Conservation (phyloP, 2,888 invertebrate genomes). For the Scotopteryx bipunctaria region DNA sequence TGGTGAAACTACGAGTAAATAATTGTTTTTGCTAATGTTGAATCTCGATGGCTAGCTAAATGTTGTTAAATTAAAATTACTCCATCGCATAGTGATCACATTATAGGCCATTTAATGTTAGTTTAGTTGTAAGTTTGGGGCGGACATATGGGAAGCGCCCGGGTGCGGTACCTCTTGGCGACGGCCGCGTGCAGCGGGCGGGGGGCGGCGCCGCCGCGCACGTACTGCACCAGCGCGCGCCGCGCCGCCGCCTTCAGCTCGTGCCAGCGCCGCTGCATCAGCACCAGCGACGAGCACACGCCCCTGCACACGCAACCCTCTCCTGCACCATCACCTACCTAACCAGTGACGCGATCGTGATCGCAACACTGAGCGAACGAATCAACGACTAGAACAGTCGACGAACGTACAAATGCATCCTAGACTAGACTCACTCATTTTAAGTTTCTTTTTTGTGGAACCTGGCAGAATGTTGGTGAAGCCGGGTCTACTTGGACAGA, state of each 20-base stretch:
- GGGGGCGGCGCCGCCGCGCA: conserved; percentile 7
- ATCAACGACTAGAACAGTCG: too few species aligned
- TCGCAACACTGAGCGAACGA: background rate
- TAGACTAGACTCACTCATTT: too few species aligned
- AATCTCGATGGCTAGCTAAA: too few species aligned
- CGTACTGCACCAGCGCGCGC: conserved; percentile 23
- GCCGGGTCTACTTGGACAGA: too few species aligned
- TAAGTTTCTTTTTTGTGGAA: too few species aligned
- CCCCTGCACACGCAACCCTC: conserved; percentile 6
- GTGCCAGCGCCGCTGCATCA: conserved; percentile 54
- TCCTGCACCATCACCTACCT: background rate
- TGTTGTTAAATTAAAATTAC: too few species aligned
- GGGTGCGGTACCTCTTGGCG: conserved; percentile 17
- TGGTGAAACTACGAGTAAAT: too few species aligned
- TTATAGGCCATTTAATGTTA: too few species aligned
- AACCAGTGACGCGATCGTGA: background rate
- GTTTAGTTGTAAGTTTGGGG: too few species aligned
- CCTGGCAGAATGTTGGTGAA: background rate
- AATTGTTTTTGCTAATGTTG: too few species aligned
- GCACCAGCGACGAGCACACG: conserved; percentile 35
- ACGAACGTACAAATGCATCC: too few species aligned
- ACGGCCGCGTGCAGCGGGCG: conserved; percentile 32
- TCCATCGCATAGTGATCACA: too few species aligned
- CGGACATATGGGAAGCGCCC: background rate
- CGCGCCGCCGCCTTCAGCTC: conserved; percentile 45